Percentiles rank a stretch among this genome's conserved stretches.
phyloP scores from a whole-genome alignment of 2,113 vertebrate species.

The Accipiter cooperii region DNA sequence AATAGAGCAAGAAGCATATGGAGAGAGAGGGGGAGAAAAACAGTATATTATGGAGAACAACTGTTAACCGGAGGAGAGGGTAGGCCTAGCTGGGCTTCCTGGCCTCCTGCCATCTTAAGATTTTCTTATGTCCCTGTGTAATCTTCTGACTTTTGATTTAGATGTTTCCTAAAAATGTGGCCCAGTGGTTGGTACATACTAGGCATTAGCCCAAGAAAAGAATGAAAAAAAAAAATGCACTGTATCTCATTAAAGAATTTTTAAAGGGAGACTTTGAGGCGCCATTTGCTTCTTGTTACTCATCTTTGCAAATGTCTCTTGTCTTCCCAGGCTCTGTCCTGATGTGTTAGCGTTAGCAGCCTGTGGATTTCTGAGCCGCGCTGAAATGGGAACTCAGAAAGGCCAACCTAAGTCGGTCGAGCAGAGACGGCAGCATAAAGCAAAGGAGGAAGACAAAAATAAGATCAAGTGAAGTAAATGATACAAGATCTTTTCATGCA shows the following conservation, averaged over 20 bases:
- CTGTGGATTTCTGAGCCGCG: not conserved
- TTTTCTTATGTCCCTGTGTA: constrained; percentile 45
- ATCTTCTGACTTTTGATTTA: constrained; percentile 57
- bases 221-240: constrained; percentile 23
- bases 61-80: not conserved
- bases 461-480: not conserved
- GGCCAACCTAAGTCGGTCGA: not conserved
- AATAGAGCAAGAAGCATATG: constrained; percentile 43
- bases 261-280: constrained; percentile 51
- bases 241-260: constrained; percentile 53
- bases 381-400: not conserved
- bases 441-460: constrained; percentile 4
- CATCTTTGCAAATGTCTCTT: constrained; percentile 44
- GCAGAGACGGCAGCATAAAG: not conserved
- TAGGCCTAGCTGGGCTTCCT: constrained; percentile 19
- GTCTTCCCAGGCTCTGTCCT: constrained; percentile 56
- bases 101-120: constrained; percentile 17
- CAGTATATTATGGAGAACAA: constrained; percentile 39
- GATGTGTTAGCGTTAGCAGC: constrained; percentile 5
- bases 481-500: not conserved
- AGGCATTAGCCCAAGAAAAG: constrained; percentile 51
- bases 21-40: constrained; percentile 37
- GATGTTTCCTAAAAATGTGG: constrained; percentile 53
- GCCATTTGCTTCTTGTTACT: constrained; percentile 42
- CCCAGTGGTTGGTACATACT: constrained; percentile 40